Base-by-base conservation (phyloP, 2,888 invertebrate genomes). In the Agrilus biguttatus region DNA sequence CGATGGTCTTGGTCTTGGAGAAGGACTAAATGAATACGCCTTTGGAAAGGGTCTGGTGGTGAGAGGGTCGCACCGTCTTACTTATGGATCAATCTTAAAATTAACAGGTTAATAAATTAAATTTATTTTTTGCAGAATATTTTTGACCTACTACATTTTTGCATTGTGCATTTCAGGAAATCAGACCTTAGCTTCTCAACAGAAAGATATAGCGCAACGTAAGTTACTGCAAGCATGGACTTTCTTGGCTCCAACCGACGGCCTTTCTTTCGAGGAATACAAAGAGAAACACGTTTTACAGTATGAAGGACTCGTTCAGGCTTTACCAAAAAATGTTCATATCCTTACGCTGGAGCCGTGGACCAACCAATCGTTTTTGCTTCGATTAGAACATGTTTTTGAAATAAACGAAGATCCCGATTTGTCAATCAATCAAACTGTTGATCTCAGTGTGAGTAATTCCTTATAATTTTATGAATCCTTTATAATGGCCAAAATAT, bases 1-100 rank as follows among this genome's bases (percentile, higher is more conserved):
- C 54, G 97, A 98, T 61, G 83, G 82, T 0, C 90, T 91, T 55
- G 97, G 97, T 0, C 95, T 97, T 0, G 86, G 74, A 0, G 96
- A 97, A 65, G 79, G 92, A 0, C 63, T 97, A 1, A 87, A 93
- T 56, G 97, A 98, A 65, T 73, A 74, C 0, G 80, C 76, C 0
- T 78, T 68, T 44, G 80, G 78, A 0, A 57, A 63, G 47, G 88
- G 88, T 0, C 57, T 89, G 1, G 77, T 85, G 0, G 81, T 75
- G 0, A 67, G 79, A 45, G 87, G 88, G 0, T 75, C 71, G 13
- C 83, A 85, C 53, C 77, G 75, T 51, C 23, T 80, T 3, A 42
- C 74, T 38, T 53, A 67, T 5, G 73, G 72, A 1, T 61, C 61
- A 7, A 56, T 36, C 49, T 52, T 40, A 19, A 51, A 2, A 47